Percentiles rank a stretch among this genome's conserved stretches.
phyloP scores from a whole-genome alignment of 2,113 vertebrate species.

The Festucalex cinctus region DNA sequence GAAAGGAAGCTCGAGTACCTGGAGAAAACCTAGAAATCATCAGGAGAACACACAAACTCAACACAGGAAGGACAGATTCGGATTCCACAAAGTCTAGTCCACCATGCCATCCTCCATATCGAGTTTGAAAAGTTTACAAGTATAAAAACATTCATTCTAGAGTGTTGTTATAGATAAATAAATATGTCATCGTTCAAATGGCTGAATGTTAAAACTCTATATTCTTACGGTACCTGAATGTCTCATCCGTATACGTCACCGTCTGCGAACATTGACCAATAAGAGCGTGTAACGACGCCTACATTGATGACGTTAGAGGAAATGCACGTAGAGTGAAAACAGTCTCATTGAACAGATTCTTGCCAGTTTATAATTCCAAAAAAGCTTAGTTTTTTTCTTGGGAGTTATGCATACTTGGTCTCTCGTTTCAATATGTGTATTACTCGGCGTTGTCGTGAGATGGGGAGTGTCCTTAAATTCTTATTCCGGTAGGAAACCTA shows the following conservation, averaged over 20 bases:
- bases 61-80: too few species aligned
- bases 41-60: too few species aligned
- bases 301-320: constrained; percentile 56
- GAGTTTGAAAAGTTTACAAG: too few species aligned
- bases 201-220: not conserved
- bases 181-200: too few species aligned
- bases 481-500: constrained; percentile 82
- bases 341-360: constrained; percentile 8
- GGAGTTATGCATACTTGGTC: constrained; percentile 81
- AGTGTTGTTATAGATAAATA: too few species aligned
- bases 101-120: too few species aligned
- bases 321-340: constrained; percentile 20
- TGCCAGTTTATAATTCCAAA: constrained; percentile 3
- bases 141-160: not conserved
- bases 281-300: constrained; percentile 30
- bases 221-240: not conserved
- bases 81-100: too few species aligned
- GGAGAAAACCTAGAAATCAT: too few species aligned
- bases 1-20: too few species aligned
- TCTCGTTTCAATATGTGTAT: constrained; percentile 74
- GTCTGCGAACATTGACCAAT: constrained; percentile 51
- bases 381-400: not conserved
- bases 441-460: constrained; percentile 80
- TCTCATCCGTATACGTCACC: not conserved
- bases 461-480: constrained; percentile 91